These are phyloP conservation scores for Spisula subtruncata DNA, from an alignment of 2,888 invertebrate species.

Conservation along the genomic window DNA sequence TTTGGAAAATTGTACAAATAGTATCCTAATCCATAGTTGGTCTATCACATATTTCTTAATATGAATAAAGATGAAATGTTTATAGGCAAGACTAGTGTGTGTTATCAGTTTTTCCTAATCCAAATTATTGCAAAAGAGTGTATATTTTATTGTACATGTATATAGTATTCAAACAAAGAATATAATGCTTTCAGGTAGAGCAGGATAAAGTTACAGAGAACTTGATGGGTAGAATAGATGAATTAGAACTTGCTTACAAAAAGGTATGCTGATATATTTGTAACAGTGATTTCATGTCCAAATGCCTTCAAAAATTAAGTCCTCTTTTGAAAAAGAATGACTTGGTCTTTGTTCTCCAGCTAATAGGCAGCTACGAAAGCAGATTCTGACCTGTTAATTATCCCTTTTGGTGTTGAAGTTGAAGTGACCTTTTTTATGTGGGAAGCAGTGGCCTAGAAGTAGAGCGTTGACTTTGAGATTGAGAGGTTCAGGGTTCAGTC, in stretches of 20 bases:
- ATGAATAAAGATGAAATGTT: neutral
- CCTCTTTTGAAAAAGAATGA: too few species aligned
- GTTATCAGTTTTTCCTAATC: neutral
- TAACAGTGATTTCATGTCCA: neutral
- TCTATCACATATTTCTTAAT: neutral
- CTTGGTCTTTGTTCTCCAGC: too few species aligned
- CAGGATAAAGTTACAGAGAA: constrained; percentile 50
- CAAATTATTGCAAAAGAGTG: neutral
- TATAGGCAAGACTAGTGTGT: neutral
- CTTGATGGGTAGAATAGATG: constrained; percentile 59
- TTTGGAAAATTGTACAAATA: neutral
- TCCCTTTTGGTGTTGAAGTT: too few species aligned
- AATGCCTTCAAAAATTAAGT: too few species aligned
- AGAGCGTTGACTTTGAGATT: too few species aligned
- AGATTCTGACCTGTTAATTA: too few species aligned
- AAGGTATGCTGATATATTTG: constrained; percentile 51
- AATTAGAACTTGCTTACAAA: constrained; percentile 67
- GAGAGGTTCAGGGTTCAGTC: too few species aligned
- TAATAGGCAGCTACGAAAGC: too few species aligned
- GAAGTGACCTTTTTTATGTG: too few species aligned
- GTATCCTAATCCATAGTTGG: neutral
- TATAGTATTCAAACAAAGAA: neutral
- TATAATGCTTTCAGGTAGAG: constrained; percentile 25
- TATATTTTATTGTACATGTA: neutral
- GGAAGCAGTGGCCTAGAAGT: too few species aligned